These are phyloP conservation scores for Mythimna albipuncta DNA, from an alignment of 2,888 invertebrate genomes.

Conservation along the genomic window DNA sequence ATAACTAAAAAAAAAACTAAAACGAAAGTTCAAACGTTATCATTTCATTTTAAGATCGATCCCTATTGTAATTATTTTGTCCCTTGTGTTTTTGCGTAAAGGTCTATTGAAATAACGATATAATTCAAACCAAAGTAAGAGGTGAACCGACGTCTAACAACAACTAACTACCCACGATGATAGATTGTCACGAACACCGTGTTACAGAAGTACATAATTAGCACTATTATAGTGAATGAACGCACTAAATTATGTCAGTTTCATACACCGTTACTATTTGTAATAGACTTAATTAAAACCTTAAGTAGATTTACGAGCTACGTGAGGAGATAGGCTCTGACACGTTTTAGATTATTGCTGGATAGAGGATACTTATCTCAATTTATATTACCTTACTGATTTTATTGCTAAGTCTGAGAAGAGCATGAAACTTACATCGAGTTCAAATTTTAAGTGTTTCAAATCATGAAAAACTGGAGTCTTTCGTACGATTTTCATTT, in stretches of 20 bases:
- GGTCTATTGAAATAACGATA: conserved; percentile 1
- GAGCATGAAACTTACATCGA: neutral
- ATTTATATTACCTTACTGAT: conserved; percentile 43
- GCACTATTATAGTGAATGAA: conserved; percentile 27
- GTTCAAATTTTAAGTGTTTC: neutral
- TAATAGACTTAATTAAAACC: conserved; percentile 55
- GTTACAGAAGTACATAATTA: conserved; percentile 41
- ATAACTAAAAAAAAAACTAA: neutral
- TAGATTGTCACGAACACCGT: conserved; percentile 57
- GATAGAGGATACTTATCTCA: conserved; percentile 37
- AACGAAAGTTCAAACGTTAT: neutral
- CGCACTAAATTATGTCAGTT: conserved; percentile 52
- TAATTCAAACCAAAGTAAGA: conserved; percentile 15
- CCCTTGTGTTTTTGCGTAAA: neutral
- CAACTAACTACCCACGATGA: conserved; percentile 30
- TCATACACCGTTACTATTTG: conserved; percentile 53
- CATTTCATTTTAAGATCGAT: neutral
- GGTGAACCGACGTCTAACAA: conserved; percentile 7
- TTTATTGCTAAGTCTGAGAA: conserved; percentile 9
- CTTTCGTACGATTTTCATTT: neutral
- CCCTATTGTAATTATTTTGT: neutral
- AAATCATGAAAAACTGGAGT: neutral
- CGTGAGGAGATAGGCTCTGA: conserved; percentile 44
- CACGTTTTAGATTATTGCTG: conserved; percentile 47
- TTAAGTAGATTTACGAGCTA: conserved; percentile 48